phyloP scores from a whole-genome alignment of 1,140 invertebrate genomes.

The Aphelinus certus region DNA sequence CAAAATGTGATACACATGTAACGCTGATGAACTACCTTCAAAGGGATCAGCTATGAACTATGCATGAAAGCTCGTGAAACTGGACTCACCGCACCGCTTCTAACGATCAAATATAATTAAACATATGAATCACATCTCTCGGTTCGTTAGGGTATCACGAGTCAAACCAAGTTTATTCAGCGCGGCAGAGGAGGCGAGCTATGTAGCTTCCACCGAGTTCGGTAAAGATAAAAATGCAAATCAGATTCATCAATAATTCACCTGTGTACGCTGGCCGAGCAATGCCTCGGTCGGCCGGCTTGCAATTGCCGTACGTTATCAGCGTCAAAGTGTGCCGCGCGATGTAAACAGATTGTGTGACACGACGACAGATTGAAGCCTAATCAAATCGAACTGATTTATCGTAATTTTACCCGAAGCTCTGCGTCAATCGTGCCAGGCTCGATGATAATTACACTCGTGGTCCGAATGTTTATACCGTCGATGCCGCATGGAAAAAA shows the following conservation, averaged over 20 bases:
- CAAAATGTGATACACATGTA: no score
- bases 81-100: no score
- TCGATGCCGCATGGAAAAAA: no score
- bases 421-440: slow-evolving; percentile 3
- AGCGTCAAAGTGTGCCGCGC: background rate
- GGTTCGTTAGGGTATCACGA: no score
- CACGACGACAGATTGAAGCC: slow-evolving; percentile 18
- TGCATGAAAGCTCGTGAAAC: no score
- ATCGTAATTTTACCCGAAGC: background rate
- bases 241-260: slow-evolving; percentile 7
- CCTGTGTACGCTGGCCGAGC: background rate
- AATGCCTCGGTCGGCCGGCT: slow-evolving; percentile 2
- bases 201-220: no score
- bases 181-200: no score
- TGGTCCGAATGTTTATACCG: background rate
- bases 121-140: no score
- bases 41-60: no score
- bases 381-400: slow-evolving; percentile 27
- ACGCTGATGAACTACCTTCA: no score
- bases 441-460: background rate
- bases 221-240: background rate
- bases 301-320: slow-evolving; percentile 40
- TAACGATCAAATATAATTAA: no score
- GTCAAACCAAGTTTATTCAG: no score
- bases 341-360: slow-evolving; percentile 23